Conservation (phyloP, 2,797 vertebrate species). For the Pantherophis alleghaniensis region DNA sequence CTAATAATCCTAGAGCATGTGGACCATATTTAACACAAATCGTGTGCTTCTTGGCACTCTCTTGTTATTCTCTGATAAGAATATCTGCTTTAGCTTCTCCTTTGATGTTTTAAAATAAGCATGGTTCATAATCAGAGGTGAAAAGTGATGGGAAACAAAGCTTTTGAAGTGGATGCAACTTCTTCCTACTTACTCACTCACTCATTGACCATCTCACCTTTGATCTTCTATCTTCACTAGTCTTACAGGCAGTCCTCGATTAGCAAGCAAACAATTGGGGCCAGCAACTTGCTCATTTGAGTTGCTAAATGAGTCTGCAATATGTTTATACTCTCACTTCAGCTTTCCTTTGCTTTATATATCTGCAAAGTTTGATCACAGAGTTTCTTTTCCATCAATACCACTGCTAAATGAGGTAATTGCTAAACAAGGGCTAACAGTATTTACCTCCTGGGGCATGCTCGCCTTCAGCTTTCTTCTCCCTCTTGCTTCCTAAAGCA, state of each 20-base stretch:
- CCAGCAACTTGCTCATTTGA: not conserved
- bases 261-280: not conserved
- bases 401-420: not conserved
- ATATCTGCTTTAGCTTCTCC: not conserved
- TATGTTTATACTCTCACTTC: not conserved
- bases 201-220: not conserved
- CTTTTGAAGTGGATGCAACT: not conserved
- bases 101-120: not conserved
- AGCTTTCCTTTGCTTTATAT: not conserved
- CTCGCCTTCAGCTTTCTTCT: constrained; percentile 17
- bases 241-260: not conserved
- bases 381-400: not conserved
- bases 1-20: not conserved
- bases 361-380: not conserved
- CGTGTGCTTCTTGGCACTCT: not conserved
- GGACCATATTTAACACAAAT: not conserved
- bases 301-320: not conserved
- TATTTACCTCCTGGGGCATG: constrained; percentile 19
- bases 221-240: constrained; percentile 3
- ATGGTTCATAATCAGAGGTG: not conserved
- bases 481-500: constrained; percentile 1
- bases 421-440: not conserved
- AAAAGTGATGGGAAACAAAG: not conserved
- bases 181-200: not conserved
- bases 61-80: not conserved